Percentiles rank a stretch among this genome's conserved stretches.
These are phyloP conservation scores for Priapulus caudatus DNA, from an alignment of 2,888 invertebrate species.

Conservation along the genomic window DNA sequence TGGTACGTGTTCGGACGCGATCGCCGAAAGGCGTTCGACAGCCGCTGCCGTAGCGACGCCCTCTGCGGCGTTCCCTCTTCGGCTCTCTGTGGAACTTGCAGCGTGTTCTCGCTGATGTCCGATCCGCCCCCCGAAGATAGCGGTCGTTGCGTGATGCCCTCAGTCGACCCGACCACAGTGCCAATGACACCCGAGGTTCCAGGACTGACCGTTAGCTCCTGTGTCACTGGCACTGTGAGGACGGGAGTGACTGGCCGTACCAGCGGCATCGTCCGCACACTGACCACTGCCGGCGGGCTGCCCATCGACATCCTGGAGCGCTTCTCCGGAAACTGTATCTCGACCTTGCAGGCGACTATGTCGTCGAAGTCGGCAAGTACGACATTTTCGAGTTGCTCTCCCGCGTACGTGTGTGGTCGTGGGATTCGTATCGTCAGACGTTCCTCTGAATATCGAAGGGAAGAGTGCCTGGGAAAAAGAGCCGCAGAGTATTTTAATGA, in stretches of 20 bases:
- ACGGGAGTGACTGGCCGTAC: no score
- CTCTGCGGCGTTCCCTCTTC: neutral
- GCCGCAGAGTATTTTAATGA: no score
- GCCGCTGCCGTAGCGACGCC: neutral
- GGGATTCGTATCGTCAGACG: neutral
- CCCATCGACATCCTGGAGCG: neutral
- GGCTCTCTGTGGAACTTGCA: neutral
- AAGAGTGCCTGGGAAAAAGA: constrained; percentile 3
- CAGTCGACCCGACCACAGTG: no score
- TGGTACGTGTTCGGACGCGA: neutral
- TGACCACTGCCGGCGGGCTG: neutral
- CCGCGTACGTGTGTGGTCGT: neutral
- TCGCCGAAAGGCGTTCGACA: neutral
- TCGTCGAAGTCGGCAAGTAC: neutral
- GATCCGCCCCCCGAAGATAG: no score
- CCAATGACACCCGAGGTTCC: neutral
- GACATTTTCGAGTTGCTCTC: neutral
- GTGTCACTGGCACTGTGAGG: neutral
- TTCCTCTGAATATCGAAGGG: neutral
- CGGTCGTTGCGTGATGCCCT: no score
- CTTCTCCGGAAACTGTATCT: neutral
- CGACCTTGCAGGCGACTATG: neutral
- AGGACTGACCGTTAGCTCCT: neutral
- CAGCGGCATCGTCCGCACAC: no score
- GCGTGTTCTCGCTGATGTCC: no score